Evolutionary conservation across 2,888 invertebrate genomes (phyloP).

Genomic region (Trissoscelio sp.): DNA sequence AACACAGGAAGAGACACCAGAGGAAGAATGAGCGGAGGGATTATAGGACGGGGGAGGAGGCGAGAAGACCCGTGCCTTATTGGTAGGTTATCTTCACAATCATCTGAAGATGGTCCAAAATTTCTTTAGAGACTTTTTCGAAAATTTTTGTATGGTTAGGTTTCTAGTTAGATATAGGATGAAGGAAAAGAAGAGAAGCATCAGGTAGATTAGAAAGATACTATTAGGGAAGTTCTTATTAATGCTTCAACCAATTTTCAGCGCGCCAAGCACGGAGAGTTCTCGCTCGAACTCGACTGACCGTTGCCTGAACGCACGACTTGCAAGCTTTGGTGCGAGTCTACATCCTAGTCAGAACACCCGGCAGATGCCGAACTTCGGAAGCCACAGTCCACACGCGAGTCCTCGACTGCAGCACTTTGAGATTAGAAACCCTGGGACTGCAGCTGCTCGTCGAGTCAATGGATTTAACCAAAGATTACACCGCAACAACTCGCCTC

Average conservation of each 20-base stretch:
- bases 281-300: slow-evolving; percentile 81
- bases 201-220: no score
- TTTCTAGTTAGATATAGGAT: no score
- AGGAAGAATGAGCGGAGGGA: slow-evolving; percentile 76
- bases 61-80: slow-evolving; percentile 66
- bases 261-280: slow-evolving; percentile 78
- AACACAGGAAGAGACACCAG: slow-evolving; percentile 76
- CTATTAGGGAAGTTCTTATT: no score
- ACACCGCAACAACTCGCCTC: slow-evolving; percentile 73
- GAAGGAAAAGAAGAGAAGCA: no score
- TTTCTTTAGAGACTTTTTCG: no score
- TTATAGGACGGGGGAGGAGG: slow-evolving; percentile 54
- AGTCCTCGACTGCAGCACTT: slow-evolving; percentile 81
- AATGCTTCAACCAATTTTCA: no score
- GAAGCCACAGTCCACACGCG: slow-evolving; percentile 80
- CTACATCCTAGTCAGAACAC: slow-evolving; percentile 81
- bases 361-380: slow-evolving; percentile 81
- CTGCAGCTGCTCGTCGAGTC: slow-evolving; percentile 60
- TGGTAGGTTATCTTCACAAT: no score
- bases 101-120: no score
- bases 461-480: slow-evolving; percentile 69
- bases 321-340: slow-evolving; percentile 78
- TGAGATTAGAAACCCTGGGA: slow-evolving; percentile 71
- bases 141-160: no score
- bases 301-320: slow-evolving; percentile 77